Conservation (phyloP, 2,888 invertebrate genomes). For the Agrotis puta region DNA sequence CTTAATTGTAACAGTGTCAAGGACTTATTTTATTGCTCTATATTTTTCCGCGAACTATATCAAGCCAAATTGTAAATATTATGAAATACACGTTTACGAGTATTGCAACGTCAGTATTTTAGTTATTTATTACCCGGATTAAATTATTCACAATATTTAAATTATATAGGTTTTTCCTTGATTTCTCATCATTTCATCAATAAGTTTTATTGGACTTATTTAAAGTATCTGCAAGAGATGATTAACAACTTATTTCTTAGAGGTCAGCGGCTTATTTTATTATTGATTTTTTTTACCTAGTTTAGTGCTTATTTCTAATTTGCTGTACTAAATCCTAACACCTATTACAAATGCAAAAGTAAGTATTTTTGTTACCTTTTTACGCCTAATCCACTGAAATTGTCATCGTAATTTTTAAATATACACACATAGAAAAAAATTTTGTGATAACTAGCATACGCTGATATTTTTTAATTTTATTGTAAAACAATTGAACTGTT, state of each 20-base stretch:
- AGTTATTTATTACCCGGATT: neutral
- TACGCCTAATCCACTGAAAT: too few relatives aligned
- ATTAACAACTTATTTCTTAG: neutral
- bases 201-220: constrained; percentile 2
- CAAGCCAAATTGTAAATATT: neutral
- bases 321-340: too few relatives aligned
- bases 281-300: neutral
- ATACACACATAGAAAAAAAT: too few relatives aligned
- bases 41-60: neutral
- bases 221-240: neutral
- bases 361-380: too few relatives aligned
- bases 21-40: neutral
- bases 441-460: too few relatives aligned
- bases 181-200: neutral
- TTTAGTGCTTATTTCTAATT: too few relatives aligned
- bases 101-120: neutral
- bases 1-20: constrained; percentile 6
- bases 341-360: too few relatives aligned
- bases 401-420: too few relatives aligned
- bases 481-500: too few relatives aligned
- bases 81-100: constrained; percentile 12
- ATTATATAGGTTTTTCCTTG: constrained; percentile 33
- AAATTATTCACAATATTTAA: constrained; percentile 19
- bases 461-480: too few relatives aligned
- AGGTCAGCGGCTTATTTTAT: constrained; percentile 3